These are phyloP conservation scores for Ametastegia equiseti DNA, from an alignment of 2,888 invertebrate genomes.

Conservation along the genomic window DNA sequence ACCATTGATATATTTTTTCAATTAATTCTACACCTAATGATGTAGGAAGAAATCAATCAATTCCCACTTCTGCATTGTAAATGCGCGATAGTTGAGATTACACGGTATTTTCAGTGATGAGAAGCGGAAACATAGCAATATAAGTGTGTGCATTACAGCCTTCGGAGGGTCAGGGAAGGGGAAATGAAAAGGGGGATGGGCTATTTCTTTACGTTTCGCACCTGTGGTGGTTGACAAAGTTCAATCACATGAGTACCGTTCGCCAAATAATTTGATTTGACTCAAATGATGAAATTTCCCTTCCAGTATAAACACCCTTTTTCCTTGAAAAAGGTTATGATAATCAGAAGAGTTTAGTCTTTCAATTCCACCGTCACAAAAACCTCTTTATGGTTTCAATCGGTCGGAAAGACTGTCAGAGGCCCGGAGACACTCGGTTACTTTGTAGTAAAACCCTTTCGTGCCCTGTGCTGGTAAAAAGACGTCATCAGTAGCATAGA, in stretches of 20 bases:
- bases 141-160: too few species aligned
- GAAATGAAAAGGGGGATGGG: too few species aligned
- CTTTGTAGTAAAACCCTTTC: slow-evolving; percentile 12
- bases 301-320: not conserved
- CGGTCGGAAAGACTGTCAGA: not conserved
- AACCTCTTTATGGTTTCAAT: slow-evolving; percentile 3
- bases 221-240: too few species aligned
- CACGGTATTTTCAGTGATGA: too few species aligned
- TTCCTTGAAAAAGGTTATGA: not conserved
- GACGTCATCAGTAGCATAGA: slow-evolving; percentile 34
- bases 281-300: not conserved
- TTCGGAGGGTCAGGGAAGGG: too few species aligned
- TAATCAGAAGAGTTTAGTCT: not conserved
- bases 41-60: too few species aligned
- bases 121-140: too few species aligned
- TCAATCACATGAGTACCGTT: not conserved
- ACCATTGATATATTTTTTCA: too few species aligned
- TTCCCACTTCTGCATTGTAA: not conserved
- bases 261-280: not conserved
- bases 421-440: not conserved
- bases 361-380: not conserved
- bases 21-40: not conserved
- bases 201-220: too few species aligned
- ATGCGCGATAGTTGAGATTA: too few species aligned
- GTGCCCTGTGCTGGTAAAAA: not conserved